Evolutionary conservation across 2,888 invertebrate genomes (phyloP), one percentile per base, ranked within the genome.

Genomic region (Patella pellucida): DNA sequence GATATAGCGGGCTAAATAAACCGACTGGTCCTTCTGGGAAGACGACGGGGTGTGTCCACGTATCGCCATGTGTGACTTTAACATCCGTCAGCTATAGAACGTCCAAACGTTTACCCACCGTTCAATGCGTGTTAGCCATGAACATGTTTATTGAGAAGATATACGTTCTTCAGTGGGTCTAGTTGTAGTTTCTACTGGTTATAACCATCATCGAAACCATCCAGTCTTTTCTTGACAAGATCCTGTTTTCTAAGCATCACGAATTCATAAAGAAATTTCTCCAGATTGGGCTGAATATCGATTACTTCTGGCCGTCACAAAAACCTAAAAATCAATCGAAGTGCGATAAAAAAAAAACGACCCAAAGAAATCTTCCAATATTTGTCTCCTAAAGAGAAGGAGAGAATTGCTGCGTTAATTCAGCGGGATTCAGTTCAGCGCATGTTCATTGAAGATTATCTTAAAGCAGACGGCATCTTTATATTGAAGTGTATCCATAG

Each of bases 111-210:
- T 62, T 12, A 62, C n/a, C n/a, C n/a, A n/a, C 62, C 5, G 62
- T 62, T 19, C 62, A 62, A 5, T 62, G 62, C 12, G 62, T 62
- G 9, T 12, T 62, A 3, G n/a, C 62, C 7, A 62, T 62, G 62
- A 62, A 62, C 19, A 62, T 62, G n/a, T 62, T 62, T 19, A 62
- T 62, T 2, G 62, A 62, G 19, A 62, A 62, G 62, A 62, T 62
- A 11, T 62, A 62, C 19, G 62, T 19, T 62, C n/a, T 62, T 3
- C 62, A 62, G 14, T 62, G 62, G 62, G 7, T 62, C 19, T 62
- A 19, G 62, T 62, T 62, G n/a, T 19, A 19, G 12, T 62, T 62
- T 15, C 16, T 62, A 19, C 5, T 62, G 2, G 19, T 15, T 11
- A 11, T 62, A 19, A 11, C 62, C 62, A 62, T 62, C 19, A 62